These are phyloP conservation scores for Suncus etruscus DNA, from an alignment of 2,113 vertebrate species.

Conservation along the genomic window DNA sequence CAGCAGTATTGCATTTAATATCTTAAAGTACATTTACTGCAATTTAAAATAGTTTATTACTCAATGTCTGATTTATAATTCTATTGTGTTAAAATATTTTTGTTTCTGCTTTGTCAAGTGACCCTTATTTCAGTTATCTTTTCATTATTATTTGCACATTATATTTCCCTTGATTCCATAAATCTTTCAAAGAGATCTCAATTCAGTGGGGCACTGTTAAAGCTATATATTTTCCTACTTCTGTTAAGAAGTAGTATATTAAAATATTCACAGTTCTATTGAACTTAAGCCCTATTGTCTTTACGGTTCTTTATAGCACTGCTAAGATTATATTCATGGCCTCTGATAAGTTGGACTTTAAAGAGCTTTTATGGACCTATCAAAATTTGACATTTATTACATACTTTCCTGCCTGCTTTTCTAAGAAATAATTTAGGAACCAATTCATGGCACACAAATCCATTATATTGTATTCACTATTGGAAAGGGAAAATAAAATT, in stretches of 20 bases:
- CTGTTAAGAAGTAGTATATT: conserved; percentile 40
- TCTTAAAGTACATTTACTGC: background rate
- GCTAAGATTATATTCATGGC: conserved; percentile 61
- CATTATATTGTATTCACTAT: conserved; percentile 46
- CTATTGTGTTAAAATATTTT: conserved; percentile 54
- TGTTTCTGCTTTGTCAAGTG: conserved; percentile 33
- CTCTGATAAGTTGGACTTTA: conserved; percentile 69
- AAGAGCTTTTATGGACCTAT: conserved; percentile 68
- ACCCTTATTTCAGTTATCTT: conserved; percentile 61
- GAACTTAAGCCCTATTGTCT: conserved; percentile 29
- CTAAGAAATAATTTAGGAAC: conserved; percentile 62
- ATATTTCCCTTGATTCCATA: conserved; percentile 27
- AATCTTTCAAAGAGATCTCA: conserved; percentile 45
- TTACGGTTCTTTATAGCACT: conserved; percentile 62
- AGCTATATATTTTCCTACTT: background rate
- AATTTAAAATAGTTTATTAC: conserved; percentile 59
- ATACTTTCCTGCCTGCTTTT: conserved; percentile 60
- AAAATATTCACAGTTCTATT: conserved; percentile 39
- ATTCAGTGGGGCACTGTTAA: conserved; percentile 30
- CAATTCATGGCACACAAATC: conserved; percentile 57
- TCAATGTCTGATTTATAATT: conserved; percentile 39
- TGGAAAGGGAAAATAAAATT: conserved; percentile 56
- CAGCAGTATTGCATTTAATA: background rate
- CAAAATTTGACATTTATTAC: conserved; percentile 68
- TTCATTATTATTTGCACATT: conserved; percentile 44